Evolutionary conservation across 2,888 invertebrate genomes (phyloP), one percentile per base, ranked within the genome.

Genomic region (Agonopterix arenella): DNA sequence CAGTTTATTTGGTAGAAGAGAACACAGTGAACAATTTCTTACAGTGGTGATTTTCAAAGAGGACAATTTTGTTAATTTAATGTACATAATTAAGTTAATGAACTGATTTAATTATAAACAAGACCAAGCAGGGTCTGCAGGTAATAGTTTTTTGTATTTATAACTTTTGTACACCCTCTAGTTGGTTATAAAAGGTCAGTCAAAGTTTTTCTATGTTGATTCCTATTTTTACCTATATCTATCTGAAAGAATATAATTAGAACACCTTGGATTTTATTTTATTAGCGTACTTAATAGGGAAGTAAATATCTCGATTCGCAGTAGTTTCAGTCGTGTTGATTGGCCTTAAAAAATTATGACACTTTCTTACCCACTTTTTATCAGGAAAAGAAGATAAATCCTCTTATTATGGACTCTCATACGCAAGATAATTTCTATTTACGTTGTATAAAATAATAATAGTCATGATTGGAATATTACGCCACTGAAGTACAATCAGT

Each of bases 21-120:
- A 28, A 43, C 43, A 43, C 16, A 46, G n/a, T 40, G n/a, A 40
- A 16, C 38, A 13, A 46, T 46, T 36, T 46, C 16, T 40, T 40
- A 18, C 40, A 40, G 18, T 3, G 11, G 1, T 3, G 1, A 53
- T 53, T 51, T 55, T 55, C 55, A 40, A 57, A 18, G 37, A 10
- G 11, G 44, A 11, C 42, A 38, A 50, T 44, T 51, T 53, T 53
- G 50, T 49, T 57, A 55, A 64, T 59, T 58, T 66, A 66, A 55
- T 65, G 45, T 58, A 62, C 64, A 66, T 69, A 62, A 43, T 73
- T 51, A 67, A 64, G 67, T 73, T 64, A 73, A 71, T 69, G 68
- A 65, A 55, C 59, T 58, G 53, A 56, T 62, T 65, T 2, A 10
- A 40, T 40, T 62, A 52, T 51, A 57, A 55, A 53, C 47, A 63